Base-by-base conservation (phyloP, 2,888 invertebrate species). In the Meteorus colon region DNA sequence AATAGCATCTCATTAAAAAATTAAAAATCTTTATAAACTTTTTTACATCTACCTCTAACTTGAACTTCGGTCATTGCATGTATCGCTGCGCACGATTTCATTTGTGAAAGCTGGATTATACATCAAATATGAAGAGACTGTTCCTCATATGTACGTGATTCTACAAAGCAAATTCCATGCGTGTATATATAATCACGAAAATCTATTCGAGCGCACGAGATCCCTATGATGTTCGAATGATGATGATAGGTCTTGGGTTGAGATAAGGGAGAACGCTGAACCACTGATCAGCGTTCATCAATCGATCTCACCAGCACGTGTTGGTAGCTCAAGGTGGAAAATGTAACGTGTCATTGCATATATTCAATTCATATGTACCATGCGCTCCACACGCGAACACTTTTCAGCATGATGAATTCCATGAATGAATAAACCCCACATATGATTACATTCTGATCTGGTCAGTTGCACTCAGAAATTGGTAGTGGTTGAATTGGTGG, bases 221-320 rank as follows among this genome's bases (percentile, higher is more conserved):
- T 68, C n/a, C n/a, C 51, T 27, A 68, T 68, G 51, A 68, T 68
- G 41, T 41, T 41, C 12, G 8, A 29, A 45, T 29, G 51, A 68
- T 68, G 29, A 68, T 68, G 48, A 45, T 29, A 48, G 45, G 48
- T 68, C 51, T 4, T 31, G 5, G n/a, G 41, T 41, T 48, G 48
- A 48, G 55, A 19, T 5, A 62, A 29, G 31, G 31, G 31, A 16
- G 16, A 31, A 31, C 4, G 45, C 27, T 68, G 45, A 68, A 68
- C 68, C 51, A 48, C n/a, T n/a, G 31, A 68, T 68, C 68, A 68
- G 48, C 68, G 68, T 29, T 55, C 68, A 51, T 68, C 68, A 62
- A 62, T 62, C n/a, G 68, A 68, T 68, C 68, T 68, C 51, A 48
- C 68, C 29, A 51, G 48, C n/a, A 68, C 41, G 29, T 45, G 48